Conservation (phyloP, 2,113 vertebrate species). For the Notiomystis cincta region DNA sequence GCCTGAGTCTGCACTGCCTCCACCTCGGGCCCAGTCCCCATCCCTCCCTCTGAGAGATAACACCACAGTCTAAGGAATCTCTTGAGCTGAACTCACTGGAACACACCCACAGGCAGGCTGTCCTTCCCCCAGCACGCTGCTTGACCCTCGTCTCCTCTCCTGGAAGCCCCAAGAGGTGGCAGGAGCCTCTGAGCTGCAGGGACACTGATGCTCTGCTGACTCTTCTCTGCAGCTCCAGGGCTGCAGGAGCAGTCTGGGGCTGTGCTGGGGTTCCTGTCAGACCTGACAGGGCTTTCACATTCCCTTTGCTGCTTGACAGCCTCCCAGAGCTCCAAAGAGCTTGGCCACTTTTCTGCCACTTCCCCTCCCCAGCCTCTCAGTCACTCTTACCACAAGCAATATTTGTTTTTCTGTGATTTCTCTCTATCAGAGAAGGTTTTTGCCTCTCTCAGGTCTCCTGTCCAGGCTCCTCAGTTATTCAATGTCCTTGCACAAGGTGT, state of each 20-base stretch:
- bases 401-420: not conserved
- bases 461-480: not conserved
- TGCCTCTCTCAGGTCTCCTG: not conserved
- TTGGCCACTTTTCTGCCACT: not conserved
- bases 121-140: not conserved
- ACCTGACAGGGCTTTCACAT: not conserved
- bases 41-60: not conserved
- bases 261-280: not conserved
- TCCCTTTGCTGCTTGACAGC: not conserved
- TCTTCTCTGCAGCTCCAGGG: not conserved
- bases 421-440: not conserved
- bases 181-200: not conserved
- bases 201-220: not conserved
- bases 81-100: not conserved
- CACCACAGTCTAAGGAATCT: not conserved
- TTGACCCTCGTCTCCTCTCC: not conserved
- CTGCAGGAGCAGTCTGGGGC: not conserved
- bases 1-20: not conserved
- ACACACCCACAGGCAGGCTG: not conserved
- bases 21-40: not conserved
- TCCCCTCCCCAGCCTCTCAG: not conserved
- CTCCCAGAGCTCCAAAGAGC: not conserved
- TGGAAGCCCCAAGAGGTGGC: not conserved
- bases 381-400: not conserved
- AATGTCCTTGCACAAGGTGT: not conserved